Conservation (phyloP, 2,797 vertebrate genomes). For the Chelmon rostratus region DNA sequence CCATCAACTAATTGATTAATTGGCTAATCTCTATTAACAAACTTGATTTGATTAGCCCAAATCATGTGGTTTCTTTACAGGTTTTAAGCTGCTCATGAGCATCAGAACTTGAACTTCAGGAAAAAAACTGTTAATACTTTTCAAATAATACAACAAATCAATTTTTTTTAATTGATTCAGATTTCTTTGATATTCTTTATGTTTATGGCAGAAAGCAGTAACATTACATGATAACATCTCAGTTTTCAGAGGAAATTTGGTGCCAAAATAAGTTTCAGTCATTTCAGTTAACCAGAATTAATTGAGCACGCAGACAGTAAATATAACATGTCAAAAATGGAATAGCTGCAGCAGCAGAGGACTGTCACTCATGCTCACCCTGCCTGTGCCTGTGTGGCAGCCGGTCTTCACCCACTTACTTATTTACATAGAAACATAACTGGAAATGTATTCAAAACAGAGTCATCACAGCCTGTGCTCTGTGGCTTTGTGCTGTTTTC, state of each 20-base stretch:
- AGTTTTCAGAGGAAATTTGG: neutral
- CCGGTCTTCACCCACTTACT: neutral
- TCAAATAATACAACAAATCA: neutral
- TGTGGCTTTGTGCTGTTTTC: neutral
- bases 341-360: slow-evolving; percentile 9
- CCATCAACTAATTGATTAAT: neutral
- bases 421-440: slow-evolving; percentile 44
- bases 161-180: neutral
- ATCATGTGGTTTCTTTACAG: neutral
- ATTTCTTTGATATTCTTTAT: too few relatives aligned
- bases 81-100: neutral
- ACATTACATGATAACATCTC: neutral
- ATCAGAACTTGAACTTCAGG: neutral
- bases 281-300: neutral
- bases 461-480: neutral
- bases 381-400: neutral
- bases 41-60: neutral
- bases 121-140: neutral
- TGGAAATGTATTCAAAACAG: slow-evolving; percentile 47
- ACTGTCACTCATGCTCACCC: neutral
- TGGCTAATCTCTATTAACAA: neutral
- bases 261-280: neutral
- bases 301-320: neutral
- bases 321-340: too few relatives aligned
- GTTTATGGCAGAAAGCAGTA: neutral